Evolutionary conservation across 1,140 invertebrate genomes (phyloP).

Genomic region (Epicauta chinensis): DNA sequence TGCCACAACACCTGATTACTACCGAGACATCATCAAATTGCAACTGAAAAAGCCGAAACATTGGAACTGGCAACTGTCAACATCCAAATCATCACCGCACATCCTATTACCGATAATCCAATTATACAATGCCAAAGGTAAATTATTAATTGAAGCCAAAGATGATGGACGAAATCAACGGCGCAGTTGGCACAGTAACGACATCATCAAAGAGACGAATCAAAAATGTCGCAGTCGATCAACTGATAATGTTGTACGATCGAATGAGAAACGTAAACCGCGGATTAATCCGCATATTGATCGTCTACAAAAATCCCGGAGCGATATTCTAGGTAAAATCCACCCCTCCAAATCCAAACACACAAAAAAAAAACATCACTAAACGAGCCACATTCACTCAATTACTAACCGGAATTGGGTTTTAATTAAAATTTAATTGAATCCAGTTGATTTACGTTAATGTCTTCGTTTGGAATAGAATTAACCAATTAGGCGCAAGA

Average conservation of each 20-base stretch:
- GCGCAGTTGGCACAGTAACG: conserved; percentile 32
- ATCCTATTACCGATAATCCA: conserved; percentile 46
- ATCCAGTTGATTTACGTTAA: no score
- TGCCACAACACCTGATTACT: conserved; percentile 1
- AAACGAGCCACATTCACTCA: no score
- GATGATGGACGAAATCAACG: conserved; percentile 27
- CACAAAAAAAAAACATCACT: no score
- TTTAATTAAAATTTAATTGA: no score
- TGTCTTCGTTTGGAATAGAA: no score
- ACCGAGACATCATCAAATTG: conserved; percentile 40
- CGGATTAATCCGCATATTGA: background rate
- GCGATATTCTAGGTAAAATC: background rate
- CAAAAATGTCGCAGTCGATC: conserved; percentile 5
- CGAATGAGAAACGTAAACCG: background rate
- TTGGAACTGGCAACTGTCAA: conserved; percentile 50
- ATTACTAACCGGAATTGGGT: no score
- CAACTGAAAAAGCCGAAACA: conserved; percentile 45
- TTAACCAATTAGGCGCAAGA: no score
- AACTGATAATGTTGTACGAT: conserved; percentile 16
- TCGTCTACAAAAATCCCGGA: conserved; percentile 11
- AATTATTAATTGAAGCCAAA: conserved; percentile 43
- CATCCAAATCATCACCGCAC: conserved; percentile 47
- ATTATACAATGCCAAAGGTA: conserved; percentile 44
- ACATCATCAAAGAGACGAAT: conserved; percentile 5
- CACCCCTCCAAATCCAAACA: no score